Percentiles rank a stretch among this genome's conserved stretches.
These are phyloP conservation scores for Sebastes reedi DNA, from an alignment of 2,797 vertebrate species.

Conservation along the genomic window DNA sequence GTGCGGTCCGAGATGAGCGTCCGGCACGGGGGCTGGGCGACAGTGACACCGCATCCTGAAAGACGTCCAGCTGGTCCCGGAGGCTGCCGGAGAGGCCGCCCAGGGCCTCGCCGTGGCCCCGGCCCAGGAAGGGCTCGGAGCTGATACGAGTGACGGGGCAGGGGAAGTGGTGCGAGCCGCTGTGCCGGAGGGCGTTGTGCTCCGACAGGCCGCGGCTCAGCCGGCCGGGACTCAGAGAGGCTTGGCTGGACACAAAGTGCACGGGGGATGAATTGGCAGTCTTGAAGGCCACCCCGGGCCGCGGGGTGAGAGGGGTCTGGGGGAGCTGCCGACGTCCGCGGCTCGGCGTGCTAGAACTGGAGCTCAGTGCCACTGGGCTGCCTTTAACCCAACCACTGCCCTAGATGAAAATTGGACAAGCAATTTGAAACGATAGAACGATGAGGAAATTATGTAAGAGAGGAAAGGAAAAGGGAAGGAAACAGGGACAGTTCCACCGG, in stretches of 20 bases:
- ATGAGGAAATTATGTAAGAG: slow-evolving; percentile 69
- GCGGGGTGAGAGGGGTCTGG: slow-evolving; percentile 92
- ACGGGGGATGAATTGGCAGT: slow-evolving; percentile 94
- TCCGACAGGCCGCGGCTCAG: slow-evolving; percentile 93
- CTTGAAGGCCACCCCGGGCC: slow-evolving; percentile 94
- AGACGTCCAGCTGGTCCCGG: slow-evolving; percentile 88
- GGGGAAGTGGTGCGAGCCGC: slow-evolving; percentile 76
- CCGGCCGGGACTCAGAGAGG: slow-evolving; percentile 85
- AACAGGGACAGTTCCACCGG: slow-evolving; percentile 29
- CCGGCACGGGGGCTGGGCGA: slow-evolving; percentile 80
- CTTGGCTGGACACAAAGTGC: slow-evolving; percentile 83
- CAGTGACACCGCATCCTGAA: slow-evolving; percentile 83
- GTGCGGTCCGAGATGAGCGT: slow-evolving; percentile 85
- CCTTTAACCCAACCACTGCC: slow-evolving; percentile 93
- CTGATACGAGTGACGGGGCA: slow-evolving; percentile 85
- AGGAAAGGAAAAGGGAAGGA: slow-evolving; percentile 36
- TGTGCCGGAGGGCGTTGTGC: slow-evolving; percentile 88
- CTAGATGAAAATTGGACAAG: slow-evolving; percentile 93
- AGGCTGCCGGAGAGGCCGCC: slow-evolving; percentile 71
- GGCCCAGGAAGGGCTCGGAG: slow-evolving; percentile 90
- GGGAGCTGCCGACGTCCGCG: slow-evolving; percentile 94
- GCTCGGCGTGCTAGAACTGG: slow-evolving; percentile 91
- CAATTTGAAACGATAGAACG: slow-evolving; percentile 86
- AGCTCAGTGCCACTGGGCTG: slow-evolving; percentile 89
- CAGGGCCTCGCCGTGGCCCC: slow-evolving; percentile 44